Base-by-base conservation (phyloP, 92 coral and sea anemone species). In the Porites lobata region DNA sequence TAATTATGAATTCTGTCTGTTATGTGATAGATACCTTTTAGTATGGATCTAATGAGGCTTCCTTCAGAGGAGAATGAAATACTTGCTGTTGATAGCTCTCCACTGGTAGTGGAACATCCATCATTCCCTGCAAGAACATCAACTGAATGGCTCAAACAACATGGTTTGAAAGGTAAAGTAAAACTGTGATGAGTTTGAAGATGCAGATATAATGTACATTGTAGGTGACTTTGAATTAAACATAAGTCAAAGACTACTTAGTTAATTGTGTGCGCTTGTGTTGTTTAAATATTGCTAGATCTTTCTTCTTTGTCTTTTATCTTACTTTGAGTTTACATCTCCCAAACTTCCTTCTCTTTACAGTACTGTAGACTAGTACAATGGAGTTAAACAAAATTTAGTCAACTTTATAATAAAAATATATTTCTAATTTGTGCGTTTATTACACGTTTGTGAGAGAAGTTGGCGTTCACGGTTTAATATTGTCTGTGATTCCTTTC, bases 41-140 rank as follows among this genome's bases (percentile, higher is more conserved):
- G 81, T 75, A 81, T 91, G 47, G 94, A 91, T 17, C 75, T 91
- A 51, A 85, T 78, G 76, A 91, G 63, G 74, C 85, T 86, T 57
- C 67, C 81, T 11, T 13, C 50, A 9, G 73, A 86, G 29, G 87
- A 81, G 2, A 69, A 56, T 52, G 91, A 82, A 76, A 70, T 76
- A 82, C 22, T 85, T 9, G 84, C 83, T 21, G 58, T 91, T 19
- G 91, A 91, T 93, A 93, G 94, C 54, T 90, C 96, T 22, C 96
- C 97, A 13, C 90, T 98, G 38, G 93, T 89, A 58, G 99, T 98
- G 6, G 99, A 98, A 58, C 98, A 98, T 21, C 99, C 99, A 5
- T 98, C 99, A 61, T 98, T 95, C 78, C 99, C 99, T 14, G 99
- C 99, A 7, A 90, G 99, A 79, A 98, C 98, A 54, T 98, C 99